Evolutionary conservation across 2,113 vertebrate genomes (phyloP), one percentile per base, ranked within the genome.

Genomic region (Gracilinanus agilis): DNA sequence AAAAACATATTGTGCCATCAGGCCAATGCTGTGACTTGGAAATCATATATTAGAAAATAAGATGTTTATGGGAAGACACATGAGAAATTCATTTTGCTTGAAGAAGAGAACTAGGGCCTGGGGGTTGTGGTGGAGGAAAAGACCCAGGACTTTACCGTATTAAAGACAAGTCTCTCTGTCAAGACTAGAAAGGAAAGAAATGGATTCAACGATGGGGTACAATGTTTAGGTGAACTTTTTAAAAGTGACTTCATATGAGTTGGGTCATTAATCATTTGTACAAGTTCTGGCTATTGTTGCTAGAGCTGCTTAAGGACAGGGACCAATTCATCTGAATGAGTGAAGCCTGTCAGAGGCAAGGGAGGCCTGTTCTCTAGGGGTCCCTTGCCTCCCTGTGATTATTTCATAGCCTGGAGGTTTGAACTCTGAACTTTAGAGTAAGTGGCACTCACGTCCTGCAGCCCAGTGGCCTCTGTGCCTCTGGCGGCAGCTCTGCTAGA

Each of bases 111-210:
- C 25, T 16, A 23, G 67, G 3, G 1, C 0, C 21, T 83, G n/a
- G 7, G 67, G 34, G 9, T 9, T 13, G 19, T 2, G n/a, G 7
- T 49, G 40, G n/a, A 83, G 34, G 67, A 83, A 8, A 2, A 19
- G 67, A 83, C 23, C 67, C n/a, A 95, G 3, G 61, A 91, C 49
- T 94, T 97, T 95, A n/a, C n/a, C 90, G n/a, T 92, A 13, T 93
- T 53, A 44, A 83, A 92, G 2, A 88, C 93, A 10, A 24, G 13
- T 13, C 8, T 34, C 67, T 23, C 55, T 67, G 29, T 34, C 88
- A 53, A 92, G 10, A 7, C 54, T 83, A 54, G 83, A 55, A 92
- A 10, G 11, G 53, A 61, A 44, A 92, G 13, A 44, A 90, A 58
- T 54, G 24, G 54, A 92, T 90, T 90, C 34, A 94, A 89, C 54